Conservation (phyloP, 2,113 vertebrate species). For the Odocoileus hemionus region DNA sequence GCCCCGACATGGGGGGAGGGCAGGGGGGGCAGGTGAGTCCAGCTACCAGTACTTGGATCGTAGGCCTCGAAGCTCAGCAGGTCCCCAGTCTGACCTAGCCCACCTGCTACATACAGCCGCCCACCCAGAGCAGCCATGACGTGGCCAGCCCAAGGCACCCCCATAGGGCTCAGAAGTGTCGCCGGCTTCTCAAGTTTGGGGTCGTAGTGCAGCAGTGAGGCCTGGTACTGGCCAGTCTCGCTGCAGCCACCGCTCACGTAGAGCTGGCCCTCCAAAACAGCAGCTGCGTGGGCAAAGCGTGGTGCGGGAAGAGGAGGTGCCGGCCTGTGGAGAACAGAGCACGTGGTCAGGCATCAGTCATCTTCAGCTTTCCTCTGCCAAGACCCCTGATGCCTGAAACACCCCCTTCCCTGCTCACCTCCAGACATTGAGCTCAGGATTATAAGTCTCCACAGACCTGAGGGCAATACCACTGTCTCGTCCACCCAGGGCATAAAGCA, state of each 20-base stretch:
- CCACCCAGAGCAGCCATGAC: constrained; percentile 80
- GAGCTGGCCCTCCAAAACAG: constrained; percentile 77
- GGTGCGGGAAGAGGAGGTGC: constrained; percentile 78
- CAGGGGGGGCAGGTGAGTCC: constrained; percentile 77
- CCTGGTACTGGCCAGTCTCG: constrained; percentile 62
- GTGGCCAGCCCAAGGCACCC: constrained; percentile 80
- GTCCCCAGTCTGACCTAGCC: constrained; percentile 80
- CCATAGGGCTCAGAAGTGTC: constrained; percentile 77
- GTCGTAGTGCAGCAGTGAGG: constrained; percentile 77
- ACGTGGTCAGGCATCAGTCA: background rate
- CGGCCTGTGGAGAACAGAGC: constrained; percentile 65
- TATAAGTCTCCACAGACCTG: constrained; percentile 81
- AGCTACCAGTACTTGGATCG: constrained; percentile 72
- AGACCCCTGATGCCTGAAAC: background rate
- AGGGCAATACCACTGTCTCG: constrained; percentile 76
- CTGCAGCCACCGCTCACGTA: constrained; percentile 83
- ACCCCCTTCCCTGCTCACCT: constrained; percentile 76
- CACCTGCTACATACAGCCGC: constrained; percentile 82
- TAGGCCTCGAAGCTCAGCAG: constrained; percentile 83
- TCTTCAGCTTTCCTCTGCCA: background rate
- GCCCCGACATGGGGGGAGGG: constrained; percentile 83
- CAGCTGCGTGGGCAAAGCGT: constrained; percentile 81
- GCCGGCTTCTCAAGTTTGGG: constrained; percentile 66
- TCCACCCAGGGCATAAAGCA: constrained; percentile 85
- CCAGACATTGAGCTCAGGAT: constrained; percentile 79